A percentile compares a stretch with the other conserved stretches of the same genome.
Evolutionary conservation across 2,797 vertebrate species (phyloP).

Genomic region (Hypotaenidia okinawae): DNA sequence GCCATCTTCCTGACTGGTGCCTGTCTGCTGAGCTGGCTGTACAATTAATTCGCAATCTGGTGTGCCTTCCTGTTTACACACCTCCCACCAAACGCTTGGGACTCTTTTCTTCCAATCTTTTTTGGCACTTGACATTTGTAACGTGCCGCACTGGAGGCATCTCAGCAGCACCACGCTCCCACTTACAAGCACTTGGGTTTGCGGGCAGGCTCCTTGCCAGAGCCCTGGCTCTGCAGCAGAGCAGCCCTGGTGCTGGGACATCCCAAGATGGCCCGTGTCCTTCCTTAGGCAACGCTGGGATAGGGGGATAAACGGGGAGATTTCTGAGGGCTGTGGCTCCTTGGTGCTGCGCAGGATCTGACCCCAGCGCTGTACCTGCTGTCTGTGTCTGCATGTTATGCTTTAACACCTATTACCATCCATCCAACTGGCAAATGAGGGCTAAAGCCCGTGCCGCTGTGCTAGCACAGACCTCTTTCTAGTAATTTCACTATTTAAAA

Average conservation of each 20-base stretch:
- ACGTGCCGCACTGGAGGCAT: accelerated
- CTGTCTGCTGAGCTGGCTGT: not conserved
- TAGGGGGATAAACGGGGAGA: not conserved
- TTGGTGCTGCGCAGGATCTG: not conserved
- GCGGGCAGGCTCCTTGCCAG: not conserved
- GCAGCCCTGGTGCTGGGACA: not conserved
- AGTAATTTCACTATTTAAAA: not conserved
- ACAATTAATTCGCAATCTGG: not conserved
- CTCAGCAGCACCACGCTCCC: not conserved
- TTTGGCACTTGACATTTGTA: accelerated
- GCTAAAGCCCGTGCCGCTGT: not conserved
- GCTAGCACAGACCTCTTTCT: not conserved
- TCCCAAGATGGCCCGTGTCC: not conserved
- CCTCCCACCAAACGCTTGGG: not conserved
- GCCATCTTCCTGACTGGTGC: not conserved
- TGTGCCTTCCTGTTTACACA: not conserved
- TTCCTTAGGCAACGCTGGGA: accelerated
- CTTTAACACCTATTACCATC: not conserved
- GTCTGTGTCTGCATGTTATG: not conserved
- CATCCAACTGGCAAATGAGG: not conserved
- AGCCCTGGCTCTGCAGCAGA: not conserved
- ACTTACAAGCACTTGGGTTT: accelerated
- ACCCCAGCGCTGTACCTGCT: not conserved
- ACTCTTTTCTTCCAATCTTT: not conserved
- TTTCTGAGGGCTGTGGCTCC: not conserved